phyloP scores from a whole-genome alignment of 2,797 vertebrate genomes.

The Urosaurus nigricauda region DNA sequence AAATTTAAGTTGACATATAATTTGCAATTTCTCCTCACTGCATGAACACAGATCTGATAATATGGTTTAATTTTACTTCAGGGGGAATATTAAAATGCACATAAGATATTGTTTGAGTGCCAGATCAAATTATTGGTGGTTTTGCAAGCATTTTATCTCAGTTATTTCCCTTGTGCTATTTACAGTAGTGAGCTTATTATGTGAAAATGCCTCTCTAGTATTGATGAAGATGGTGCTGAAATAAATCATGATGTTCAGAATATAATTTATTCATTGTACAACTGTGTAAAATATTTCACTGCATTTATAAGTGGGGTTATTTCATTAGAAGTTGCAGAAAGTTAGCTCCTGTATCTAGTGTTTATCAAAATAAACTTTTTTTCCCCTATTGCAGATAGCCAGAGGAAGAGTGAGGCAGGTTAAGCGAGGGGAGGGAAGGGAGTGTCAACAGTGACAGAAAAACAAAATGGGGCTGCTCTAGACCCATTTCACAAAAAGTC shows the following conservation, averaged over 20 bases:
- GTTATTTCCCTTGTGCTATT: conserved; percentile 38
- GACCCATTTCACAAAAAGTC: conserved; percentile 25
- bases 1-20: background rate
- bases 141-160: conserved; percentile 26
- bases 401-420: conserved; percentile 10
- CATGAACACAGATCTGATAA: conserved; percentile 14
- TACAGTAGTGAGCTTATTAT: conserved; percentile 23
- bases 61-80: conserved; percentile 25
- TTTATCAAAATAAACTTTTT: conserved; percentile 25
- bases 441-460: background rate
- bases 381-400: conserved; percentile 26
- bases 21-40: conserved; percentile 1
- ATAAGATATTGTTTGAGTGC: conserved; percentile 6
- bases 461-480: conserved; percentile 30
- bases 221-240: conserved; percentile 36
- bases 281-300: conserved; percentile 52
- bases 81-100: conserved; percentile 29
- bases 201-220: conserved; percentile 26
- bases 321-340: conserved; percentile 45
- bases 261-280: conserved; percentile 47
- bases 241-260: background rate
- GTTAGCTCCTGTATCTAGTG: background rate
- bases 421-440: background rate
- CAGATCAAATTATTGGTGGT: conserved; percentile 16
- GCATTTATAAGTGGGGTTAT: conserved; percentile 30